Conservation (phyloP, 2,888 invertebrate species). For the Melinaea marsaeus region DNA sequence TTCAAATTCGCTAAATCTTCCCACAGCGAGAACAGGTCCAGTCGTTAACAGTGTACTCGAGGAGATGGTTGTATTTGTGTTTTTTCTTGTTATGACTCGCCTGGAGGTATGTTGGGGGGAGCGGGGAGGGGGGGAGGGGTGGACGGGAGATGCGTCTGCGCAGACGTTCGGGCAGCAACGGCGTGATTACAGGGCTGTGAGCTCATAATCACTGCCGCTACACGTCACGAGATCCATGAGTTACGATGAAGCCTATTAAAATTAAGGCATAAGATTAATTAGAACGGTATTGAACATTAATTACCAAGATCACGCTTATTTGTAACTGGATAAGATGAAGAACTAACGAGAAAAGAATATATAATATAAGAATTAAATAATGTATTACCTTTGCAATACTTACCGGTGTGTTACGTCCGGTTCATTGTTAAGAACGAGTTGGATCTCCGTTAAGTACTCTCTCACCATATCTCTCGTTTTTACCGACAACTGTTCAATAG, state of each 20-base stretch:
- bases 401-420: constrained; percentile 42
- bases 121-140: constrained; percentile 38
- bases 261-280: not conserved
- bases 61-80: constrained; percentile 49
- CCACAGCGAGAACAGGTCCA: constrained; percentile 73
- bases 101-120: constrained; percentile 32
- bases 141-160: constrained; percentile 52
- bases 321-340: no score
- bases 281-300: constrained; percentile 8
- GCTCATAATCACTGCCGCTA: constrained; percentile 70
- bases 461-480: constrained; percentile 28
- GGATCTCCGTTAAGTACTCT: constrained; percentile 62
- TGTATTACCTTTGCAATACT: constrained; percentile 34
- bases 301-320: not conserved
- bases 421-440: constrained; percentile 71
- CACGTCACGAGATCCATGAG: constrained; percentile 44
- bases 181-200: constrained; percentile 73
- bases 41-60: constrained; percentile 70
- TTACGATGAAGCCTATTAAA: constrained; percentile 35
- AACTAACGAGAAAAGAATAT: no score
- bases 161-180: constrained; percentile 72
- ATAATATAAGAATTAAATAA: no score
- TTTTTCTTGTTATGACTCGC: constrained; percentile 72
- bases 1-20: constrained; percentile 78
- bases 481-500: constrained; percentile 17